phyloP scores from a whole-genome alignment of 2,888 invertebrate genomes.

The Argynnis bischoffii region DNA sequence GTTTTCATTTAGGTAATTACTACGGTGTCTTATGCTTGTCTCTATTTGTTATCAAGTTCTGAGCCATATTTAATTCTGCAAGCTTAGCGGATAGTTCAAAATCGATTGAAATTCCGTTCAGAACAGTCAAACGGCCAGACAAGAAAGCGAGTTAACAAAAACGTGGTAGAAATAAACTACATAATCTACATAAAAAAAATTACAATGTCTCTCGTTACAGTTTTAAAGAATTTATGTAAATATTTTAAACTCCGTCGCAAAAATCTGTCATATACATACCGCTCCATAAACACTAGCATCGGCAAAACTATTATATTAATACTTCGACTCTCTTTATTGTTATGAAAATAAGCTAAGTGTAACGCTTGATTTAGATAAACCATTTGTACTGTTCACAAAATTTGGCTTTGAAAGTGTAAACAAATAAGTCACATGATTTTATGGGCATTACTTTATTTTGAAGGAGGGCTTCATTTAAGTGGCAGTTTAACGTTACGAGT shows the following conservation, averaged over 20 bases:
- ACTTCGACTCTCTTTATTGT: slow-evolving; percentile 37
- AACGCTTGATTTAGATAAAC: slow-evolving; percentile 42
- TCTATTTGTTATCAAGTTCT: no score
- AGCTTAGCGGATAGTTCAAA: no score
- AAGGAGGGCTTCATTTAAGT: not conserved
- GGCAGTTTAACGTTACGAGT: not conserved
- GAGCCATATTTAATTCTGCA: no score
- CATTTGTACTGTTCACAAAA: slow-evolving; percentile 34
- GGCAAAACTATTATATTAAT: slow-evolving; percentile 33
- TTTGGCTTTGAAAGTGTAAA: slow-evolving; percentile 38
- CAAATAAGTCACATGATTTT: slow-evolving; percentile 40
- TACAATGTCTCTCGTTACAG: no score
- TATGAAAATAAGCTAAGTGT: slow-evolving; percentile 42
- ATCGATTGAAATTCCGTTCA: no score
- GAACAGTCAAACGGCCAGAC: no score
- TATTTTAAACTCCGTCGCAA: not conserved
- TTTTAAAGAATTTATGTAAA: not conserved
- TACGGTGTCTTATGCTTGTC: no score
- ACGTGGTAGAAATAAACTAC: not conserved
- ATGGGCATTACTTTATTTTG: slow-evolving; percentile 16
- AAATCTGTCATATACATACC: not conserved
- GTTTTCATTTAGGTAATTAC: no score
- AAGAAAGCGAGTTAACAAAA: not conserved
- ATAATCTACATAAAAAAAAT: not conserved
- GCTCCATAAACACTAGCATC: slow-evolving; percentile 37